Evolutionary conservation across 2,113 vertebrate species (phyloP).

Genomic region (Mustela nigripes): DNA sequence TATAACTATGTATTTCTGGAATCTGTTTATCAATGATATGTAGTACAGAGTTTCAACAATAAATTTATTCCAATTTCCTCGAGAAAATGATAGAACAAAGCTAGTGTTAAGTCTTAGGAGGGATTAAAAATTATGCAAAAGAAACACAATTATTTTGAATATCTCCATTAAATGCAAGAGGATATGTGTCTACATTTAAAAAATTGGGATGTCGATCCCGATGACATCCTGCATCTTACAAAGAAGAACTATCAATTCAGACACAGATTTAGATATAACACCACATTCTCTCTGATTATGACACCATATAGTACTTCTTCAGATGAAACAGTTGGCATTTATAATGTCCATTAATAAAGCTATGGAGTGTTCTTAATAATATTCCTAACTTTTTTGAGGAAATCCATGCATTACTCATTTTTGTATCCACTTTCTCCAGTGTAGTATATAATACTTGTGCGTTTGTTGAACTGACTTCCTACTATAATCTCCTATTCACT

Average conservation of each 20-base stretch:
- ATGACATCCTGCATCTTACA: background rate
- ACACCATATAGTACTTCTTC: background rate
- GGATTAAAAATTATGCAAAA: constrained; percentile 19
- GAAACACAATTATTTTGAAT: background rate
- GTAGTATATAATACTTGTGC: background rate
- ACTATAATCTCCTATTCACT: background rate
- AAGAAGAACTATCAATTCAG: background rate
- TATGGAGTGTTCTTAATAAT: background rate
- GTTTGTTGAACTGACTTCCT: background rate
- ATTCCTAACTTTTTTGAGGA: constrained; percentile 7
- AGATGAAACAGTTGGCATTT: background rate
- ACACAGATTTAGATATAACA: background rate
- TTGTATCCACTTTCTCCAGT: background rate
- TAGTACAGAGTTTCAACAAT: constrained; percentile 47
- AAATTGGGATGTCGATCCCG: background rate
- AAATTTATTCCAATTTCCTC: constrained; percentile 64
- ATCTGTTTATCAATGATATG: constrained; percentile 69
- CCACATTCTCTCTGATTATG: background rate
- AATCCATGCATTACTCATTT: background rate
- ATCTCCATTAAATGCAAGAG: background rate
- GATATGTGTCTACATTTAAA: background rate
- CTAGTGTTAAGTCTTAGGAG: constrained; percentile 60
- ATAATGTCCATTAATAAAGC: background rate
- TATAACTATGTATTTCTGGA: constrained; percentile 82
- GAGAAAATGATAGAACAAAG: constrained; percentile 30